Evolutionary conservation across 2,797 vertebrate species (phyloP).

Genomic region (Artibeus jamaicensis): DNA sequence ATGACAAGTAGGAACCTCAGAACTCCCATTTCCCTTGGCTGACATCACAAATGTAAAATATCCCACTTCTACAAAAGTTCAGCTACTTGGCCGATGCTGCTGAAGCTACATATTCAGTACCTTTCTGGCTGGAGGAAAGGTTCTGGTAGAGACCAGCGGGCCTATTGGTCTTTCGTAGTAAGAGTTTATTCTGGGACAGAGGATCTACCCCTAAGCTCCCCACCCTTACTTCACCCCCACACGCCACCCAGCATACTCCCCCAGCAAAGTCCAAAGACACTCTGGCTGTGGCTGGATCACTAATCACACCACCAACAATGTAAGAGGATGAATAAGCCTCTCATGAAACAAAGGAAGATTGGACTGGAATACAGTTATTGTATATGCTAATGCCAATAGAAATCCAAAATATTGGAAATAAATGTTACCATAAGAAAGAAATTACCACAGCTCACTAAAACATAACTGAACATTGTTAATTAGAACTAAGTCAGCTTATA

Average conservation of each 20-base stretch:
- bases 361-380: not conserved
- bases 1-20: slow-evolving; percentile 46
- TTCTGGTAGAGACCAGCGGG: not conserved
- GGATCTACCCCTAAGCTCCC: not conserved
- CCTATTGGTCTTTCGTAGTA: not conserved
- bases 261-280: not conserved
- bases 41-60: slow-evolving; percentile 53
- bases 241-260: not conserved
- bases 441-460: not conserved
- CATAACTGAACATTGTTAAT: not conserved
- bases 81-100: slow-evolving; percentile 39
- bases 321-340: not conserved
- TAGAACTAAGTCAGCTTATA: not conserved
- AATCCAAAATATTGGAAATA: not conserved
- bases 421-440: not conserved
- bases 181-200: not conserved
- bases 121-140: not conserved
- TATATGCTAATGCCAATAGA: not conserved
- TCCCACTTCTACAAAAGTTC: slow-evolving; percentile 30
- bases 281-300: not conserved
- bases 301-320: not conserved
- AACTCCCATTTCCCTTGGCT: slow-evolving; percentile 45
- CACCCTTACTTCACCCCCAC: too few species aligned
- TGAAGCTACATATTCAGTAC: not conserved
- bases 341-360: not conserved